A percentile compares a stretch with the other conserved stretches of the same genome.
phyloP scores from a whole-genome alignment of 2,113 vertebrate genomes.

The Hydrochoerus hydrochaeris region DNA sequence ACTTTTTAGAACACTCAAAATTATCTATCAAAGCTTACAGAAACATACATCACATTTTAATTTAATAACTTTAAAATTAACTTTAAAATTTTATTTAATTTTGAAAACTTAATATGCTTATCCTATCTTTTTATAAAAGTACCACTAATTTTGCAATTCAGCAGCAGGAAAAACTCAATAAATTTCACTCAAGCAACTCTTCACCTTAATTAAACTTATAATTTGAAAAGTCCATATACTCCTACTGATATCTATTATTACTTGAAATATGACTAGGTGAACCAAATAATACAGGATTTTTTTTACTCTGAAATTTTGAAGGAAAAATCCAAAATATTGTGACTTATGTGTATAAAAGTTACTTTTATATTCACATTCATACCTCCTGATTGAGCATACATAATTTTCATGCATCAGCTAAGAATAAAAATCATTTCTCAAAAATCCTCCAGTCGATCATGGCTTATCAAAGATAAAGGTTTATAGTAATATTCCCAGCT shows the following conservation, averaged over 20 bases:
- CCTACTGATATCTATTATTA: background rate
- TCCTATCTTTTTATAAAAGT: background rate
- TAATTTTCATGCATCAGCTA: background rate
- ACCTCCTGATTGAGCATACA: background rate
- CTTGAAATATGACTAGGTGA: background rate
- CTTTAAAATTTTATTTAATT: background rate
- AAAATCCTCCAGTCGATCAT: background rate
- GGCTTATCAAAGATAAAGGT: background rate
- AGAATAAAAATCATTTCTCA: background rate
- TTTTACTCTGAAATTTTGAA: background rate
- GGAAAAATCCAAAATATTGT: background rate
- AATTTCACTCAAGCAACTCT: background rate
- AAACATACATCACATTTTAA: background rate
- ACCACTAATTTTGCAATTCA: background rate
- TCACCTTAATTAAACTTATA: background rate
- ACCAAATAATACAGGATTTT: background rate
- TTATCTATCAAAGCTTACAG: background rate
- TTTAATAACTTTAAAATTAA: background rate
- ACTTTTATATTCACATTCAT: background rate
- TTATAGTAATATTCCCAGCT: background rate
- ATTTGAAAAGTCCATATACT: background rate
- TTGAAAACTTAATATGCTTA: background rate
- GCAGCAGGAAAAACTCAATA: background rate
- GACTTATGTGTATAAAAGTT: background rate
- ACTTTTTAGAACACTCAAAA: conserved; percentile 1